These are phyloP conservation scores for Diabrotica undecimpunctata DNA, from an alignment of 1,140 invertebrate species.

Conservation along the genomic window DNA sequence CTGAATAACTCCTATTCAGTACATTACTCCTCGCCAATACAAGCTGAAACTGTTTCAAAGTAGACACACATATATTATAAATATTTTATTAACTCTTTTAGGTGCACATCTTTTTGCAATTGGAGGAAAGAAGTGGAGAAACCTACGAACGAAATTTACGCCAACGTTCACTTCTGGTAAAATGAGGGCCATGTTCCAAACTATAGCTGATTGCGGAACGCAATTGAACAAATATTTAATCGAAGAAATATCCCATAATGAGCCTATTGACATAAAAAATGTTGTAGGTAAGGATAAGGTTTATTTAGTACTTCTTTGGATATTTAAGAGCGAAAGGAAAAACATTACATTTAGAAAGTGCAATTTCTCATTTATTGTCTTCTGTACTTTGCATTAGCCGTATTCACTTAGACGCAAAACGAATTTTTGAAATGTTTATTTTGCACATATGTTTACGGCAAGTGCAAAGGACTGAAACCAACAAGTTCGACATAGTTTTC, in stretches of 20 bases:
- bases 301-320: background rate
- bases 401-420: no score
- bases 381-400: no score
- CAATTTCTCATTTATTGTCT: no score
- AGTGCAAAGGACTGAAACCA: no score
- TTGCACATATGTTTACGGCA: no score
- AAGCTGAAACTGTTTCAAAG: no score
- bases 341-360: no score
- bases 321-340: background rate
- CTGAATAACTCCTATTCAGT: no score
- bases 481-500: no score
- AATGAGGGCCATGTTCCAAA: constrained; percentile 50
- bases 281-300: constrained; percentile 36
- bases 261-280: constrained; percentile 51
- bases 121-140: constrained; percentile 50
- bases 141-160: constrained; percentile 47
- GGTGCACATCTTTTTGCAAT: constrained; percentile 49
- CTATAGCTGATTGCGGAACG: constrained; percentile 26
- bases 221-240: constrained; percentile 47
- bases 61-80: no score
- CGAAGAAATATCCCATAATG: constrained; percentile 21
- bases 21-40: no score
- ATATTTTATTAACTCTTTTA: constrained; percentile 13
- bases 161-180: constrained; percentile 52
- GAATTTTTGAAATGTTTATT: no score